phyloP scores from a whole-genome alignment of 1,140 invertebrate genomes.

The Heliconius eleuchia region DNA sequence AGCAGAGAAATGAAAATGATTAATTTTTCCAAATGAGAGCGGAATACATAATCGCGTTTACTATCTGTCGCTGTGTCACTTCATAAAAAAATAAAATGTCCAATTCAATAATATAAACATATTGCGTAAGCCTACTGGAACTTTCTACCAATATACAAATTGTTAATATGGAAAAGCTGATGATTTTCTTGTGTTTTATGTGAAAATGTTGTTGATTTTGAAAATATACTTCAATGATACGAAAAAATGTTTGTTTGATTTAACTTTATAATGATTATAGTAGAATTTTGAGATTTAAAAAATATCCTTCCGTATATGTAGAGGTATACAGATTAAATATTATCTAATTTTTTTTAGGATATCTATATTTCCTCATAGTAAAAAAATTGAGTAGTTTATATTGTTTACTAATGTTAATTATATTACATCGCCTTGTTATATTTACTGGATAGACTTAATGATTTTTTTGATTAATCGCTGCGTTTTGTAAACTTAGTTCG shows the following conservation, averaged over 20 bases:
- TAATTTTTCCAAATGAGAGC: no score
- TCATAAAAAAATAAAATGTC: neutral
- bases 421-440: neutral
- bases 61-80: no score
- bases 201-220: neutral
- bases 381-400: no score
- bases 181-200: neutral
- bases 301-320: no score
- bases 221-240: neutral
- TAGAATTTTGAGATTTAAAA: no score
- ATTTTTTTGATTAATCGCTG: neutral
- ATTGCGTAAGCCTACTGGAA: conserved; percentile 50
- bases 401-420: no score
- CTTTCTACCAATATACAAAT: conserved; percentile 33
- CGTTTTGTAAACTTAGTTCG: neutral
- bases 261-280: no score
- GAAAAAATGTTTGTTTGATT: neutral
- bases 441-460: neutral
- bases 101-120: conserved; percentile 17
- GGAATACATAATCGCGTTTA: no score
- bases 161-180: neutral
- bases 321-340: no score
- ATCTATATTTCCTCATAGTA: no score
- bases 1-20: no score
- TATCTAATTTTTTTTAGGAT: no score